These are phyloP conservation scores for Eupleurogrammus muticus DNA, from an alignment of 2,797 vertebrate genomes.

Conservation along the genomic window DNA sequence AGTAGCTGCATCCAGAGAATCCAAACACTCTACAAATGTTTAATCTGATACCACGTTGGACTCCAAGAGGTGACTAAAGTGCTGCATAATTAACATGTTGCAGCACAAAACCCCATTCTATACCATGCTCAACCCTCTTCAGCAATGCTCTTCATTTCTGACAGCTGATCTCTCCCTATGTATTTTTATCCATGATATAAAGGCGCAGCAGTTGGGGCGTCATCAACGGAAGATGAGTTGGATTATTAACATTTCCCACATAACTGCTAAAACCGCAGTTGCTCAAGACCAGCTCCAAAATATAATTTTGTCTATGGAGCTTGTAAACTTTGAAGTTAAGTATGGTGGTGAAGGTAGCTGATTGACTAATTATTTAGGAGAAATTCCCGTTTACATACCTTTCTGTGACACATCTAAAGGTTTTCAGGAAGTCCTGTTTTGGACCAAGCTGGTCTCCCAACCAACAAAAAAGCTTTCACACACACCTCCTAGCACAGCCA, in stretches of 20 bases:
- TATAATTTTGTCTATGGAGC: slow-evolving; percentile 14
- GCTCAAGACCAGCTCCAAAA: slow-evolving; percentile 32
- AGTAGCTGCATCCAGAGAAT: too few species aligned
- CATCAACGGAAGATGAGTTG: slow-evolving; percentile 9
- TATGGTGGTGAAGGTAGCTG: slow-evolving; percentile 23
- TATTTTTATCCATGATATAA: slow-evolving; percentile 45
- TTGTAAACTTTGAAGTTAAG: slow-evolving; percentile 13
- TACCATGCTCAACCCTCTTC: slow-evolving; percentile 51
- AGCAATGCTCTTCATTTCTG: slow-evolving; percentile 53
- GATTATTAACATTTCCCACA: slow-evolving; percentile 48
- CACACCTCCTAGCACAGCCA: slow-evolving; percentile 30
- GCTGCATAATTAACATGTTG: neutral
- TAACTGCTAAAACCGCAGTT: slow-evolving; percentile 56
- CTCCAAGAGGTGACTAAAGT: slow-evolving; percentile 2
- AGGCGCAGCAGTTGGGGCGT: slow-evolving; percentile 27
- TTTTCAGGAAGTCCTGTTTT: slow-evolving; percentile 36
- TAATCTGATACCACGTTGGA: slow-evolving; percentile 10
- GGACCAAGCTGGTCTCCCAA: slow-evolving; percentile 25
- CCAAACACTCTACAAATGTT: too few species aligned
- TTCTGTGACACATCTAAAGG: neutral
- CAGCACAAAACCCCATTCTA: slow-evolving; percentile 25
- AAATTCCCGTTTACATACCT: neutral
- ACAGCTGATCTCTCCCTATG: slow-evolving; percentile 59
- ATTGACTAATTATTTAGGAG: too few species aligned
- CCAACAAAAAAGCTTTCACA: slow-evolving; percentile 31